Evolutionary conservation across 2,888 invertebrate species (phyloP).

Genomic region (Disparrhopalites patrizii): DNA sequence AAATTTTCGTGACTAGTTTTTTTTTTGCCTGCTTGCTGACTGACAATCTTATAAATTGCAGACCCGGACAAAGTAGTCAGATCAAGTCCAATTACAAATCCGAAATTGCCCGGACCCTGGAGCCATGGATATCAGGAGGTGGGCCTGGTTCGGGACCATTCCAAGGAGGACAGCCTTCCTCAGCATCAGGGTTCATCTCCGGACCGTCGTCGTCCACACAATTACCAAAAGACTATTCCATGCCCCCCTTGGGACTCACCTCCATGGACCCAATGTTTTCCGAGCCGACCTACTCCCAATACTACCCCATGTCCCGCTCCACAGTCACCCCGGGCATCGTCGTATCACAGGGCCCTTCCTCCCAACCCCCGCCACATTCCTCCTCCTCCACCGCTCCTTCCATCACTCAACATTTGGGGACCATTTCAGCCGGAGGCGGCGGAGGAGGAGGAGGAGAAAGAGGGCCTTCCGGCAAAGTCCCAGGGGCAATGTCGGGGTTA

Average conservation of each 20-base stretch:
- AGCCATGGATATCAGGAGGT: constrained; percentile 58
- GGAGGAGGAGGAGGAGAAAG: no score
- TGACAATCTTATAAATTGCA: no score
- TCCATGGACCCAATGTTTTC: constrained; percentile 42
- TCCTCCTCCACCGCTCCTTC: background rate
- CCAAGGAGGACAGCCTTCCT: background rate
- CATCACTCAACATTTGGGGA: no score
- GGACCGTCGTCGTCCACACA: constrained; percentile 16
- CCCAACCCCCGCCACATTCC: no score
- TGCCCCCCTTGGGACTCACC: constrained; percentile 44
- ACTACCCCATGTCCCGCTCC: constrained; percentile 47
- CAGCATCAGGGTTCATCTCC: no score
- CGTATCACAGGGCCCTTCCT: no score
- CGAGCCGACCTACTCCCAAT: constrained; percentile 48
- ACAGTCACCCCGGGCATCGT: constrained; percentile 46
- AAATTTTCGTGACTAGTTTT: no score
- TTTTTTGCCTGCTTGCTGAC: no score
- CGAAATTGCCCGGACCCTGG: constrained; percentile 62
- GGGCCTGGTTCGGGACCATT: constrained; percentile 48
- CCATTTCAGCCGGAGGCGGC: background rate
- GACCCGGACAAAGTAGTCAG: constrained; percentile 58
- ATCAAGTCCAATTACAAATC: constrained; percentile 60
- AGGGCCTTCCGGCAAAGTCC: no score
- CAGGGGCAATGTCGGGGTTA: no score
- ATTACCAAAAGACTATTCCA: constrained; percentile 47